Conservation (phyloP, 1,140 invertebrate genomes). For the Scaptomyza graminum region DNA sequence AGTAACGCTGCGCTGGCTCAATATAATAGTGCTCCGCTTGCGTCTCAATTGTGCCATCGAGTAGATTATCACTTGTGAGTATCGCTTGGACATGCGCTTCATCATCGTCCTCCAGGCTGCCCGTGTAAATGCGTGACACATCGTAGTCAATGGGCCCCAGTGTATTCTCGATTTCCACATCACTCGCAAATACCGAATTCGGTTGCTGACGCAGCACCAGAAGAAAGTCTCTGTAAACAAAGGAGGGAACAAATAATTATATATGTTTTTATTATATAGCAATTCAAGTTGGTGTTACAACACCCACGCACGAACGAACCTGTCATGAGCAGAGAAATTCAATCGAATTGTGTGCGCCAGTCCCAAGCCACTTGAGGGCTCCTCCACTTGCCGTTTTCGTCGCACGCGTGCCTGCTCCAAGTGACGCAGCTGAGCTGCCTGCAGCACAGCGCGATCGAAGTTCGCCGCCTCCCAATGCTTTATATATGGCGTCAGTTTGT, state of each 20-base stretch:
- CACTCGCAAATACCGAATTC: slow-evolving; percentile 89
- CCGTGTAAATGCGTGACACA: slow-evolving; percentile 89
- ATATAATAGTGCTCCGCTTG: slow-evolving; percentile 92
- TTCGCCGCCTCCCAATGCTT: slow-evolving; percentile 83
- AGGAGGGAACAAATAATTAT: slow-evolving; percentile 28
- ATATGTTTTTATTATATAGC: slow-evolving; percentile 1
- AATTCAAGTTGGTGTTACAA: slow-evolving; percentile 5
- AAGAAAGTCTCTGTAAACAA: slow-evolving; percentile 90
- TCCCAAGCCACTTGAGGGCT: slow-evolving; percentile 67
- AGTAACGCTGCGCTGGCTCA: slow-evolving; percentile 92
- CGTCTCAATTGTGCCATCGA: slow-evolving; percentile 94
- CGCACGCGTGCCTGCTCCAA: slow-evolving; percentile 78
- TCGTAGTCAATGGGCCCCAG: slow-evolving; percentile 89
- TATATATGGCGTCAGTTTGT: slow-evolving; percentile 80
- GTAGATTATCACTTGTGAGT: slow-evolving; percentile 92
- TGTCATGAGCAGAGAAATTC: slow-evolving; percentile 83
- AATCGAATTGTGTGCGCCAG: slow-evolving; percentile 80
- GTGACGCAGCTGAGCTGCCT: slow-evolving; percentile 75
- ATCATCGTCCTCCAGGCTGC: slow-evolving; percentile 93
- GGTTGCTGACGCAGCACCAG: slow-evolving; percentile 89
- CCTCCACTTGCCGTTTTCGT: slow-evolving; percentile 75
- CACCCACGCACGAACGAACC: slow-evolving; percentile 64
- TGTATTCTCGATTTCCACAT: slow-evolving; percentile 91
- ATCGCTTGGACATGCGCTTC: slow-evolving; percentile 93
- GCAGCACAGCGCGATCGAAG: slow-evolving; percentile 74